Evolutionary conservation across 2,888 invertebrate genomes (phyloP).

Genomic region (Pelosia muscerda): DNA sequence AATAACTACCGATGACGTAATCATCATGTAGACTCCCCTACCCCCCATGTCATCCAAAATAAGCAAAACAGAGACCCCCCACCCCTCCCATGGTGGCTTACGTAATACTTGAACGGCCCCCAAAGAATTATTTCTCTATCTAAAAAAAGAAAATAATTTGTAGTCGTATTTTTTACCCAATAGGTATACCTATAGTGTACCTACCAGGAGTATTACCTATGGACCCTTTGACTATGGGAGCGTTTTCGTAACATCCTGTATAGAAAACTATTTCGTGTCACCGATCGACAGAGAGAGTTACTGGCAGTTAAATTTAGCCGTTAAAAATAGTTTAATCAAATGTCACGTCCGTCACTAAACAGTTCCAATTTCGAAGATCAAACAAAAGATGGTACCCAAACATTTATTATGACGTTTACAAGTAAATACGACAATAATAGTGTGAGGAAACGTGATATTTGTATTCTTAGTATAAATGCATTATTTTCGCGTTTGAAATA

Average conservation of each 20-base stretch:
- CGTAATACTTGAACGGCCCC: too few species aligned
- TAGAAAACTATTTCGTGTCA: slow-evolving; percentile 39
- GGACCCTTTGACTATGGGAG: too few species aligned
- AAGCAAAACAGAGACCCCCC: too few species aligned
- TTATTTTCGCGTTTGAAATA: slow-evolving; percentile 49
- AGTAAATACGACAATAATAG: slow-evolving; percentile 61
- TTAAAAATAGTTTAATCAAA: slow-evolving; percentile 74
- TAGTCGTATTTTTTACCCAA: too few species aligned
- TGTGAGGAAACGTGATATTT: slow-evolving; percentile 54
- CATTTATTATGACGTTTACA: slow-evolving; percentile 74
- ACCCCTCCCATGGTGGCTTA: too few species aligned
- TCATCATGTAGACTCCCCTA: too few species aligned
- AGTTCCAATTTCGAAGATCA: slow-evolving; percentile 78
- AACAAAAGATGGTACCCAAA: slow-evolving; percentile 73
- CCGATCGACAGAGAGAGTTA: slow-evolving; percentile 44
- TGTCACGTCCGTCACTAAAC: slow-evolving; percentile 72
- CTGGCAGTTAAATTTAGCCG: slow-evolving; percentile 55
- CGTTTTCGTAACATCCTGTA: not conserved
- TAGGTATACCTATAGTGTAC: too few species aligned
- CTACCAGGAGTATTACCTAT: too few species aligned
- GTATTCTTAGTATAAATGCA: slow-evolving; percentile 44
- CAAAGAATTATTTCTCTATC: too few species aligned
- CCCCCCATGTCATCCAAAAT: too few species aligned
- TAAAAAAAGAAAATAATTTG: too few species aligned
- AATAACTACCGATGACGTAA: too few species aligned